These are phyloP conservation scores for Platyrinchus mystaceus DNA, from an alignment of 2,797 vertebrate species.

Conservation along the genomic window DNA sequence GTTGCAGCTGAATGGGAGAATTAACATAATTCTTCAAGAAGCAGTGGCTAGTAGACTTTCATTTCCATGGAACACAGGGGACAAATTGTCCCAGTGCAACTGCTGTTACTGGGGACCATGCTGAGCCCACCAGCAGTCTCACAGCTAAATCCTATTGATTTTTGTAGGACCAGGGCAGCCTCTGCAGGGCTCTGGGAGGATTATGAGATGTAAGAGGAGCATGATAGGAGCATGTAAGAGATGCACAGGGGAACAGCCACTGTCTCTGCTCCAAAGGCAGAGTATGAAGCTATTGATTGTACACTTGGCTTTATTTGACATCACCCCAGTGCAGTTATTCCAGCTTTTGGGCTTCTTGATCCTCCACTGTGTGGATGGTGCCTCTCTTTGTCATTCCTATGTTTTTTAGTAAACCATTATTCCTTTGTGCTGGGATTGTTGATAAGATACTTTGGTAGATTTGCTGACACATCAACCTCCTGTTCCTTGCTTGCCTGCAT, in stretches of 20 bases:
- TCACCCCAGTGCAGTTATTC: neutral
- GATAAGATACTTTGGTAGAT: neutral
- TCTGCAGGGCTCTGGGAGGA: neutral
- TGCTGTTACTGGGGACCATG: neutral
- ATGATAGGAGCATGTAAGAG: neutral
- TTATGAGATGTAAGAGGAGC: neutral
- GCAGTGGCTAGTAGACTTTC: neutral
- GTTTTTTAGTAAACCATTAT: neutral
- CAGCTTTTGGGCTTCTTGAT: neutral
- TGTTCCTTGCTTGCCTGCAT: neutral
- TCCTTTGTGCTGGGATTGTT: neutral
- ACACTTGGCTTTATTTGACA: neutral
- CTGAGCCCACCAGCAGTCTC: neutral
- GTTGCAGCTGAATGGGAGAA: neutral
- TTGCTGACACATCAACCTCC: neutral
- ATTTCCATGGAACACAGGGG: neutral
- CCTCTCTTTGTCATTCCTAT: fast-evolving
- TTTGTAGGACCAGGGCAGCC: neutral
- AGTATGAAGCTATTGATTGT: neutral
- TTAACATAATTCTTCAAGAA: neutral
- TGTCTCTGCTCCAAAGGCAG: neutral
- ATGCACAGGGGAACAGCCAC: neutral
- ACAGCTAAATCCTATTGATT: neutral
- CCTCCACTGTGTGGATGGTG: neutral
- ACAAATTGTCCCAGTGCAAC: neutral